Conservation (phyloP, 2,113 vertebrate genomes). For the Nothoprocta perdicaria region DNA sequence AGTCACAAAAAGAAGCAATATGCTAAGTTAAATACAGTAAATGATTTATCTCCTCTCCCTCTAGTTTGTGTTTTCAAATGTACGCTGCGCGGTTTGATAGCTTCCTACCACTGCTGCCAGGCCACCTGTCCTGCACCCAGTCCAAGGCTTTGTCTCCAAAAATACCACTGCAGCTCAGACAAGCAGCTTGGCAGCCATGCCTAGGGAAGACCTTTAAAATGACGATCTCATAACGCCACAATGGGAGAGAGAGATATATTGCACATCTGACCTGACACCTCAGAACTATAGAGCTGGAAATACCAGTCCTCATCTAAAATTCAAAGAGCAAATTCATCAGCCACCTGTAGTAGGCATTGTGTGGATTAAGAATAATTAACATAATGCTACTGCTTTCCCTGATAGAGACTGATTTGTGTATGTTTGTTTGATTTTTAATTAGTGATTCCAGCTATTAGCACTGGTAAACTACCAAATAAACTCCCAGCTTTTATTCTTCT, state of each 20-base stretch:
- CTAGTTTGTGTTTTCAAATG: conserved; percentile 65
- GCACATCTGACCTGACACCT: background rate
- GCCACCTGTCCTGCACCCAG: conserved; percentile 47
- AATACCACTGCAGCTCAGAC: conserved; percentile 67
- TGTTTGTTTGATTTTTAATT: background rate
- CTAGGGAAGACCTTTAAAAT: conserved; percentile 63
- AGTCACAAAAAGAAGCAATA: conserved; percentile 65
- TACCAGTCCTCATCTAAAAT: background rate
- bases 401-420: background rate
- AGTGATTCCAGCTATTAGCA: background rate
- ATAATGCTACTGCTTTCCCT: background rate
- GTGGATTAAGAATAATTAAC: background rate
- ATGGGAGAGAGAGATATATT: conserved; percentile 41
- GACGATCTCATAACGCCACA: background rate
- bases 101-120: conserved; percentile 69
- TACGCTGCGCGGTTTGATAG: conserved; percentile 54
- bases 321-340: background rate
- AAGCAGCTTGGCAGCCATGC: conserved; percentile 55
- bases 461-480: background rate
- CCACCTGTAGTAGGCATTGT: background rate
- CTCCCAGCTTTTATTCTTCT: background rate
- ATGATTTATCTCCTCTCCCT: conserved; percentile 68
- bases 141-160: conserved; percentile 73
- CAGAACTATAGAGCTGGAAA: background rate
- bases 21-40: conserved; percentile 72